These are phyloP conservation scores for Corythoichthys intestinalis DNA, from an alignment of 2,113 vertebrate species.

Conservation along the genomic window DNA sequence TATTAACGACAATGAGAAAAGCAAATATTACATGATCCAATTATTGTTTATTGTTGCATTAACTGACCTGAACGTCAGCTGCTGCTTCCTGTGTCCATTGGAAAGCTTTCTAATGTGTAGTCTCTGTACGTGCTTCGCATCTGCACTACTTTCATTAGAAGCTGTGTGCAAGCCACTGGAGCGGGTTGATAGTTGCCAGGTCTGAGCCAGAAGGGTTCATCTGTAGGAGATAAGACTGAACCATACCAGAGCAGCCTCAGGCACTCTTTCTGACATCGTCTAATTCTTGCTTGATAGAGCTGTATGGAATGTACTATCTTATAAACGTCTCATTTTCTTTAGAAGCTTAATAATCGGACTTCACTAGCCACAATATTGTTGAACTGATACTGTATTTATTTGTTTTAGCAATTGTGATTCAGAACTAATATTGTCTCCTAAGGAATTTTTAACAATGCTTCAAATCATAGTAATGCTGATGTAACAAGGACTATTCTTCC, in stretches of 20 bases:
- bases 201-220: conserved; percentile 62
- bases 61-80: conserved; percentile 19
- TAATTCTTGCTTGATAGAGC: conserved; percentile 51
- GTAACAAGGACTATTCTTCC: conserved; percentile 33
- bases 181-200: conserved; percentile 63
- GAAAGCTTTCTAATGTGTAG: conserved; percentile 39
- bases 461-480: conserved; percentile 41
- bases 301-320: conserved; percentile 48
- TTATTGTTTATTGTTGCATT: conserved; percentile 22
- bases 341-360: conserved; percentile 4
- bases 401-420: conserved; percentile 20
- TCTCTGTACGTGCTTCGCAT: conserved; percentile 39
- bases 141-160: conserved; percentile 56
- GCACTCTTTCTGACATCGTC: conserved; percentile 55
- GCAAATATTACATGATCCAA: background rate
- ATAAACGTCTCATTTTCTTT: conserved; percentile 7
- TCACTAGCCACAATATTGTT: conserved; percentile 7
- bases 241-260: conserved; percentile 58
- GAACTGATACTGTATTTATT: conserved; percentile 18
- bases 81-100: conserved; percentile 42
- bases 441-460: conserved; percentile 51
- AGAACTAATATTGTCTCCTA: conserved; percentile 26
- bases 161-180: conserved; percentile 26
- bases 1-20: background rate
- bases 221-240: conserved; percentile 61